Conservation (phyloP, 2,797 vertebrate species). For the Pseudochirops corinnae region DNA sequence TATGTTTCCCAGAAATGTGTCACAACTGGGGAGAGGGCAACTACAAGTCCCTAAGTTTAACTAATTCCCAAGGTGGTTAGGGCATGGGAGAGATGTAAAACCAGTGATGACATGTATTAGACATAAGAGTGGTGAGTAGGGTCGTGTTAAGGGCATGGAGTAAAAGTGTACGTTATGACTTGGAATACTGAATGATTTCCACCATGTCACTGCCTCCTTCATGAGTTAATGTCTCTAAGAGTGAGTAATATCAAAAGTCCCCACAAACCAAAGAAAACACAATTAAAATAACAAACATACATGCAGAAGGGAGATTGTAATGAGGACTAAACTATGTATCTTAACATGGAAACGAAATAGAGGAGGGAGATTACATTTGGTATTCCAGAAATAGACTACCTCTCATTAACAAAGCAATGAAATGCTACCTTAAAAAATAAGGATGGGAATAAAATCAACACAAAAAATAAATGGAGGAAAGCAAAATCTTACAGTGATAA, state of each 20-base stretch:
- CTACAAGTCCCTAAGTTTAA: neutral
- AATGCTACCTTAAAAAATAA: neutral
- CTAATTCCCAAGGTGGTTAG: neutral
- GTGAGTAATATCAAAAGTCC: neutral
- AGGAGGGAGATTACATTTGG: neutral
- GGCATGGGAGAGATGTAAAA: neutral
- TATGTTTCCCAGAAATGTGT: neutral
- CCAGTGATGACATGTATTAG: neutral
- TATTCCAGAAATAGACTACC: neutral
- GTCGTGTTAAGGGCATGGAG: neutral
- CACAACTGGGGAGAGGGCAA: neutral
- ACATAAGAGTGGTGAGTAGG: neutral
- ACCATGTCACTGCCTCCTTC: too few relatives aligned
- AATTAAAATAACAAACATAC: neutral
- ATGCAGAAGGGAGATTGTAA: neutral
- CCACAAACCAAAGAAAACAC: neutral
- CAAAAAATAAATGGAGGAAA: neutral
- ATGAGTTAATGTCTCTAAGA: too few relatives aligned
- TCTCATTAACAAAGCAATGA: neutral
- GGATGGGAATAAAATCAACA: neutral
- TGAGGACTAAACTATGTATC: neutral
- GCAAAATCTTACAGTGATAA: neutral
- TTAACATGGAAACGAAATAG: neutral
- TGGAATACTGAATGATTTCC: neutral
- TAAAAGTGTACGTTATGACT: neutral